A percentile compares a stretch with the other conserved stretches of the same genome.
Evolutionary conservation across 1,140 invertebrate species (phyloP).

Genomic region (Drosophila ficusphila): DNA sequence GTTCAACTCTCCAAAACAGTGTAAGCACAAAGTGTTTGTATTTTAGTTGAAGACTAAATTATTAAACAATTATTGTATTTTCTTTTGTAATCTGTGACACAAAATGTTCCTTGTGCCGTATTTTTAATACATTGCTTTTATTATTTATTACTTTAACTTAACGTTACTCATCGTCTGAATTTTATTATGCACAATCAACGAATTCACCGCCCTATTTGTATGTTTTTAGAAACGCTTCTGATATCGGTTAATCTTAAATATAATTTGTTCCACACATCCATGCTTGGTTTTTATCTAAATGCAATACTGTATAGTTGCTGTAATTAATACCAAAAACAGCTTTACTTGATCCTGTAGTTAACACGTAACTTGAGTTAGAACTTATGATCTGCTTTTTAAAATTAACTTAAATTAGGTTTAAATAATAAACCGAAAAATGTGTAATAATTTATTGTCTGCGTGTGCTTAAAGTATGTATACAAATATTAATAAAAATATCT

Average conservation of each 20-base stretch:
- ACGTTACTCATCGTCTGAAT: neutral
- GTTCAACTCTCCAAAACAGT: constrained; percentile 11
- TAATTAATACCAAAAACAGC: constrained; percentile 43
- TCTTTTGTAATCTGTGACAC: constrained; percentile 16
- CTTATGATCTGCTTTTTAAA: constrained; percentile 6
- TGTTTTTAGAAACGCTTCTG: constrained; percentile 1
- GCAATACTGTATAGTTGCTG: constrained; percentile 13
- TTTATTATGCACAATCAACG: neutral
- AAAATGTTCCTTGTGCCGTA: constrained; percentile 70
- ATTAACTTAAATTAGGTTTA: constrained; percentile 11
- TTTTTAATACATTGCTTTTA: constrained; percentile 37
- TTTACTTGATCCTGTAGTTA: constrained; percentile 56
- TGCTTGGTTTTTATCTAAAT: neutral
- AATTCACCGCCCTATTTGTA: constrained; percentile 13
- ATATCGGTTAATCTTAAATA: constrained; percentile 3
- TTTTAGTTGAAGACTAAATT: constrained; percentile 32
- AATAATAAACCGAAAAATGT: constrained; percentile 9
- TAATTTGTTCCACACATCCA: neutral
- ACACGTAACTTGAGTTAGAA: constrained; percentile 24
- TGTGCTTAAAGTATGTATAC: constrained; percentile 23
- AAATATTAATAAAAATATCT: constrained; percentile 12
- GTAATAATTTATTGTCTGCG: constrained; percentile 30
- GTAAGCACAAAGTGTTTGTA: constrained; percentile 11
- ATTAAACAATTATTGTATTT: constrained; percentile 13
- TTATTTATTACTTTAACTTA: constrained; percentile 35